Evolutionary conservation across 2,888 invertebrate genomes (phyloP).

Genomic region (Adelognathus sp.): DNA sequence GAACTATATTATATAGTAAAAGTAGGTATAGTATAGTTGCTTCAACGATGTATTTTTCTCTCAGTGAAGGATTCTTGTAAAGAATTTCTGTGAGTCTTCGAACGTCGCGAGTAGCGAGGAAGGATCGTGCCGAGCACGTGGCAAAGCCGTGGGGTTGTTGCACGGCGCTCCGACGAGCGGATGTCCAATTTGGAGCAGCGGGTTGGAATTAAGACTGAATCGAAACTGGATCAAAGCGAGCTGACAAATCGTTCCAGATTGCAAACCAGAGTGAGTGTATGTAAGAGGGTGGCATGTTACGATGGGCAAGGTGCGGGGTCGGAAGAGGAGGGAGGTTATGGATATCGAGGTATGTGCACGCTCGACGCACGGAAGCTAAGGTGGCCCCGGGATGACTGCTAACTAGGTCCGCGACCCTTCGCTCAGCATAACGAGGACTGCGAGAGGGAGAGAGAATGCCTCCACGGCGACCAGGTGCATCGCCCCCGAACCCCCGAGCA

Average conservation of each 20-base stretch:
- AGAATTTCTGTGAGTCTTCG: too few relatives aligned
- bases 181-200: not conserved
- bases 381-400: conserved; percentile 25
- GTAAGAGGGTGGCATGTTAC: conserved; percentile 15
- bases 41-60: too few relatives aligned
- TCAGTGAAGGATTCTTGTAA: too few relatives aligned
- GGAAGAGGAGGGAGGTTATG: not conserved
- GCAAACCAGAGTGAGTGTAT: not conserved
- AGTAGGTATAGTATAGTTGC: too few relatives aligned
- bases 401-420: conserved; percentile 55
- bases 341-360: conserved; percentile 12
- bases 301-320: not conserved
- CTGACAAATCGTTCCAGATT: conserved; percentile 34
- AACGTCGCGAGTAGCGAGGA: not conserved
- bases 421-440: conserved; percentile 2
- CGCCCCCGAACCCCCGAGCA: conserved; percentile 65
- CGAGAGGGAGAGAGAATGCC: too few relatives aligned
- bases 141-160: not conserved
- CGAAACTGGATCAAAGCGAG: conserved; percentile 32
- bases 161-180: not conserved
- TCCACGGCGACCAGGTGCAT: conserved; percentile 68
- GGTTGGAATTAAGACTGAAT: conserved; percentile 14
- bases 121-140: not conserved
- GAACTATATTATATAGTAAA: too few relatives aligned
- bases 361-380: conserved; percentile 37